Evolutionary conservation across 2,113 vertebrate species (phyloP).

Genomic region (Fregata magnificens): DNA sequence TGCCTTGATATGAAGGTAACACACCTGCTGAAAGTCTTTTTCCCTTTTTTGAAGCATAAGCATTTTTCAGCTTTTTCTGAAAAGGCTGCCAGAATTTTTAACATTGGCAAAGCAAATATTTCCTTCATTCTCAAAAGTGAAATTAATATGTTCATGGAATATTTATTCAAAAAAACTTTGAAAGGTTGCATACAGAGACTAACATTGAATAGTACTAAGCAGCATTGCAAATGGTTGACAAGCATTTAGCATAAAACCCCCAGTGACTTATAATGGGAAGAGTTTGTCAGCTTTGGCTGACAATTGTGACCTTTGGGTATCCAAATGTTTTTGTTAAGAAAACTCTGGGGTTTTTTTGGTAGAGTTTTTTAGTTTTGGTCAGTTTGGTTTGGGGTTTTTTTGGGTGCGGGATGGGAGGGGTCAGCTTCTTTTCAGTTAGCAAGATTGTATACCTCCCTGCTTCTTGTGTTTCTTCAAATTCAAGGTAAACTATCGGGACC

Average conservation of each 20-base stretch:
- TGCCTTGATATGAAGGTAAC: not conserved
- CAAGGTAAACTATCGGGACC: not conserved
- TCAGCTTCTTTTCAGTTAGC: not conserved
- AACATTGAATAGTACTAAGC: not conserved
- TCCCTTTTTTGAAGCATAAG: not conserved
- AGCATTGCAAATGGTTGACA: not conserved
- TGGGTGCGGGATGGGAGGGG: fast-evolving
- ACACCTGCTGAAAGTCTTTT: not conserved
- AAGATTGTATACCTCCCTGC: not conserved
- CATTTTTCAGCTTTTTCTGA: not conserved
- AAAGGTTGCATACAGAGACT: not conserved
- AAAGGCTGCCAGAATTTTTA: not conserved
- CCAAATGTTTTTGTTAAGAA: not conserved
- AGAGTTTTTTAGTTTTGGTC: not conserved
- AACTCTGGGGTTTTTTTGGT: fast-evolving
- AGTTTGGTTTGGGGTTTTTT: not conserved
- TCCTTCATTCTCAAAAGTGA: not conserved
- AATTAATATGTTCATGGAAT: not conserved
- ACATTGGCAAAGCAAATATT: not conserved
- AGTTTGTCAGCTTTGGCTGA: not conserved
- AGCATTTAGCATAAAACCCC: not conserved
- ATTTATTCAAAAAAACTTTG: not conserved
- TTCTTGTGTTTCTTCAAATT: not conserved
- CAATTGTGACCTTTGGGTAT: not conserved
- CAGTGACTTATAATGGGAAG: not conserved